These are phyloP conservation scores for Cantharis rufa DNA, from an alignment of 2,888 invertebrate species.

Conservation along the genomic window DNA sequence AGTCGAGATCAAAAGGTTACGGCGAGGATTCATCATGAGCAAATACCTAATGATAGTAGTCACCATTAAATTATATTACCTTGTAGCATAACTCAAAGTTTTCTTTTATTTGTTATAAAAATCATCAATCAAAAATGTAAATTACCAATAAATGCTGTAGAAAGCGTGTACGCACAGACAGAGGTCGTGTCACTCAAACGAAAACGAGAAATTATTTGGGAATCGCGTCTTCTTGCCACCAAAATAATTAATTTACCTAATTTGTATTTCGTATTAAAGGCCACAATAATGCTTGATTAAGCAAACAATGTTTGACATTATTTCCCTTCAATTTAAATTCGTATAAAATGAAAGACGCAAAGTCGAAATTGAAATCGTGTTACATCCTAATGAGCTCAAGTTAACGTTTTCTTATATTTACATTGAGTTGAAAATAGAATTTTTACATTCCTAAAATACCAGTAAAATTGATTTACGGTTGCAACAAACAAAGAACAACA, in stretches of 20 bases:
- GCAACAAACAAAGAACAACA: background rate
- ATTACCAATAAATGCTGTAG: background rate
- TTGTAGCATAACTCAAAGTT: background rate
- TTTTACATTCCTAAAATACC: background rate
- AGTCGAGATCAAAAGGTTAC: conserved; percentile 14
- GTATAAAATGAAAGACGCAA: background rate
- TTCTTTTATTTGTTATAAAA: background rate
- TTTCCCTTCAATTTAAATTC: background rate
- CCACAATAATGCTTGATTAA: background rate
- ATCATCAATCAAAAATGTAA: background rate
- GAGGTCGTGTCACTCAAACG: background rate
- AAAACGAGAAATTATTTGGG: background rate
- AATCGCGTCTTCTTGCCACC: background rate
- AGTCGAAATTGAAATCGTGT: background rate
- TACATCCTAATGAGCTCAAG: background rate
- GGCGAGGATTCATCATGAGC: background rate
- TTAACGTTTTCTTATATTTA: background rate
- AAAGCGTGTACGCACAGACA: background rate
- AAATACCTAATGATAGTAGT: background rate
- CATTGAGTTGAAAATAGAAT: background rate
- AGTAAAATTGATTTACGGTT: background rate
- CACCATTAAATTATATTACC: background rate
- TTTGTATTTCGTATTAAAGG: background rate
- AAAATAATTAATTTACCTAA: background rate
- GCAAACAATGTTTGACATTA: background rate